Base-by-base conservation (phyloP, 1,140 invertebrate genomes). In the Drosophila leontia region DNA sequence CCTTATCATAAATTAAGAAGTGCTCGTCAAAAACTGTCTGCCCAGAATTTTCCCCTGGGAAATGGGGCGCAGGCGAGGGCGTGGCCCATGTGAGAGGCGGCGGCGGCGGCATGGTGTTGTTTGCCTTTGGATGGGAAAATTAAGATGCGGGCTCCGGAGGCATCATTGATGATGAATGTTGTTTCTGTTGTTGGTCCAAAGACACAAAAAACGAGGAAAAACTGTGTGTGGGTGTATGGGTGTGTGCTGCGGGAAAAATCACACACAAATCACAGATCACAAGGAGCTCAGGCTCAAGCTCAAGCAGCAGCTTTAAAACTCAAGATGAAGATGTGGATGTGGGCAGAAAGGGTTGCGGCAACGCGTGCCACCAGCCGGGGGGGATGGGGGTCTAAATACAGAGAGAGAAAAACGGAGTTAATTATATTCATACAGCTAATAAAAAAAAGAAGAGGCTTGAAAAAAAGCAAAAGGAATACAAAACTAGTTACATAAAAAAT, bases 1-100 rank as follows among this genome's bases (percentile, higher is more conserved):
- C 90, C 90, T 91, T 91, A 91, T 91, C 90, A 91, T 91, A 91
- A 91, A 91, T 91, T 91, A 91, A 91, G 90, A 90, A 90, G 85
- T 85, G 85, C 85, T 90, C 85, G 85, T 90, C 85, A 90, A 90
- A 90, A 90, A 91, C 85, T 90, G 85, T 91, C 85, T 90, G 78
- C 71, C 78, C 76, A 64, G 57, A 50, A 26, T 44, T 57, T 57
- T 80, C 69, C 86, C 70, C 74, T 51, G 76, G 72, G 17, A 39
- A 55, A 56, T 35, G 45, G 6, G 32, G 37, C n/a, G 29, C 13
- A 26, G 35, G 61, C 13, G 44, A 9, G 32, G 55, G 64, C 42
- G 62, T 51, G 61, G 44, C 15, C 42, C 41, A 68, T 47, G 60
- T 55, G 61, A 51, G 55, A 29, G 70, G 26, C 26, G 26, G 26